These are phyloP conservation scores for Blera fallax DNA, from an alignment of 2,888 invertebrate species.

Conservation along the genomic window DNA sequence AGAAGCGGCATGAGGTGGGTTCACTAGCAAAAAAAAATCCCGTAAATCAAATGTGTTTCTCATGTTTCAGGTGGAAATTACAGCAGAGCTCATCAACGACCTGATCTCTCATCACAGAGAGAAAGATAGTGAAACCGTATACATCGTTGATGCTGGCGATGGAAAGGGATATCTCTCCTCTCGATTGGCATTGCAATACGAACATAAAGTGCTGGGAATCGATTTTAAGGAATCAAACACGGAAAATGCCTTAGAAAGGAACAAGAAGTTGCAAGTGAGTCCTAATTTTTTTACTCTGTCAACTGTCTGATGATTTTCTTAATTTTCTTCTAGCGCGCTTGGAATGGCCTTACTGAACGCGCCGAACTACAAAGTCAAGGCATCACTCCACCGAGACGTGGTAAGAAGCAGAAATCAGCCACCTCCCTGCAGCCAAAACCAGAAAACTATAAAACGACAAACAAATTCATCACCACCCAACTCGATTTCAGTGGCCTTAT, in stretches of 20 bases:
- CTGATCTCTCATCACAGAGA: constrained; percentile 78
- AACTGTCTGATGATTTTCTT: background rate
- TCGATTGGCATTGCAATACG: constrained; percentile 87
- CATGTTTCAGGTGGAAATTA: constrained; percentile 84
- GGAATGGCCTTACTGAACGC: constrained; percentile 84
- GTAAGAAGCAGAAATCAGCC: constrained; percentile 74
- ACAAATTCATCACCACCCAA: constrained; percentile 84
- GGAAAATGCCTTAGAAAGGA: constrained; percentile 85
- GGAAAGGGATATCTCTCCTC: constrained; percentile 94
- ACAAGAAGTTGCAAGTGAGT: constrained; percentile 78
- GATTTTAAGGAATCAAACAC: constrained; percentile 89
- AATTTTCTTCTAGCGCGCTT: constrained; percentile 82
- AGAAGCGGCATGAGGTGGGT: constrained; percentile 90
- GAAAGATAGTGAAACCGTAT: constrained; percentile 68
- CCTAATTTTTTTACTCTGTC: too few relatives aligned
- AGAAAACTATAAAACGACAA: constrained; percentile 84
- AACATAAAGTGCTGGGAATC: constrained; percentile 89
- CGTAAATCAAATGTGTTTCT: too few relatives aligned
- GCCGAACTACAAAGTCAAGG: constrained; percentile 82
- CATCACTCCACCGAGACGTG: constrained; percentile 76
- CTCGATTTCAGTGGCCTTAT: constrained; percentile 84
- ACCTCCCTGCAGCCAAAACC: background rate
- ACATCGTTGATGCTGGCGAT: constrained; percentile 92
- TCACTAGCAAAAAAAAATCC: too few relatives aligned
- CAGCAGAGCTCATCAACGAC: constrained; percentile 85